These are phyloP conservation scores for Sarcophaga carnaria DNA, from an alignment of 2,888 invertebrate species.

Conservation along the genomic window DNA sequence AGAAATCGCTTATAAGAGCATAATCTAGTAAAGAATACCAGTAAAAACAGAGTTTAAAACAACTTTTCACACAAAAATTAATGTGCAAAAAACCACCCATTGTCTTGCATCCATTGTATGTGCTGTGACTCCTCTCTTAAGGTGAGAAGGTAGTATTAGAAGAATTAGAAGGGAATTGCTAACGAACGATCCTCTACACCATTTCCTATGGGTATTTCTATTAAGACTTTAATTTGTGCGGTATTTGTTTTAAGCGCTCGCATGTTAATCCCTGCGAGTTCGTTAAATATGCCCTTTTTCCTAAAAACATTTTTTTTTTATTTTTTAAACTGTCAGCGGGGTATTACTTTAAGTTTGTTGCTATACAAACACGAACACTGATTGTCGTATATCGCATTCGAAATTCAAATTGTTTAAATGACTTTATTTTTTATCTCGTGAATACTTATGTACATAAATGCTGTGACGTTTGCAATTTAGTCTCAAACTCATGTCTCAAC, in stretches of 20 bases:
- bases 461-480: constrained; percentile 50
- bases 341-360: constrained; percentile 35
- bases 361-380: constrained; percentile 14
- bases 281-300: neutral
- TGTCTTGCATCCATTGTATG: constrained; percentile 10
- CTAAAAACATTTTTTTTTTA: neutral
- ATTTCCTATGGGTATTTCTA: neutral
- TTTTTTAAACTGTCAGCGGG: constrained; percentile 54
- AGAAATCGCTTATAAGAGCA: constrained; percentile 43
- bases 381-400: constrained; percentile 22
- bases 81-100: constrained; percentile 55
- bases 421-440: constrained; percentile 59
- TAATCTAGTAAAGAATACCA: constrained; percentile 25
- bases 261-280: constrained; percentile 48
- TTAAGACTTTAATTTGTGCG: neutral
- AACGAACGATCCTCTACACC: neutral
- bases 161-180: too few relatives aligned
- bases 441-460: constrained; percentile 43
- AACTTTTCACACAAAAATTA: constrained; percentile 39
- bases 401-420: constrained; percentile 61
- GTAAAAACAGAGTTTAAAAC: neutral
- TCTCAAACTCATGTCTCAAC: neutral
- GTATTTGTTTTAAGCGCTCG: neutral
- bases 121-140: neutral
- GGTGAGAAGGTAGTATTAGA: too few relatives aligned